Percentiles rank a stretch among this genome's conserved stretches.
Conservation (phyloP, 2,888 invertebrate genomes). For the Ecdyonurus torrentis region DNA sequence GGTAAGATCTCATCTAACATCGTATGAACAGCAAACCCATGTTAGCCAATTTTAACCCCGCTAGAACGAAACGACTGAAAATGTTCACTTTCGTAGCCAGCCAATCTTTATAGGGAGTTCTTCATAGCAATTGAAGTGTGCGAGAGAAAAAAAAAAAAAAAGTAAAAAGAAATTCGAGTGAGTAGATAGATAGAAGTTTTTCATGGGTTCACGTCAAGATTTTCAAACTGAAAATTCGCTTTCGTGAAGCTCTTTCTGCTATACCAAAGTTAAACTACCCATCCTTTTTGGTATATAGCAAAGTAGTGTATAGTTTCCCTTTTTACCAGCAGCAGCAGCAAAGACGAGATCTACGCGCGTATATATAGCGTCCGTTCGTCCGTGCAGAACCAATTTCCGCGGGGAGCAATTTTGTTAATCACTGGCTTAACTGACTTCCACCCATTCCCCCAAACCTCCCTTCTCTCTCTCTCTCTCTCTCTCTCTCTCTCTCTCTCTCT, state of each 20-base stretch:
- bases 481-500: not conserved
- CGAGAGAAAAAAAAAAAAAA: not conserved
- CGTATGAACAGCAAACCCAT: not conserved
- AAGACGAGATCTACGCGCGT: not conserved
- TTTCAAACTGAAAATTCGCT: too few species aligned
- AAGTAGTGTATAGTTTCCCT: too few species aligned
- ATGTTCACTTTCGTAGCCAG: too few species aligned
- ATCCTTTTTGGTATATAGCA: too few species aligned
- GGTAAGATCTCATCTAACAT: not conserved
- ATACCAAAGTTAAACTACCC: too few species aligned
- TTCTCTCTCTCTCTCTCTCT: not conserved
- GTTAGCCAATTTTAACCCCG: not conserved
- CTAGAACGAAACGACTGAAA: not conserved
- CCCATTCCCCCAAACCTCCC: not conserved
- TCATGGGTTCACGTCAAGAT: too few species aligned
- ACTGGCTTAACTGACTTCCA: not conserved
- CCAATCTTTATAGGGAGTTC: not conserved
- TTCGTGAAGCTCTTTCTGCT: too few species aligned
- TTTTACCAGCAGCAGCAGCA: not conserved
- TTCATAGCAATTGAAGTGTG: not conserved
- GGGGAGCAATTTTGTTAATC: constrained; percentile 1
- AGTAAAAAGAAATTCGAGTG: too few species aligned
- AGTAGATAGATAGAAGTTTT: too few species aligned
- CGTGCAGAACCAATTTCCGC: constrained; percentile 2
- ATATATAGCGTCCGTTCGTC: not conserved